These are phyloP conservation scores for Metallyticus violacea DNA, from an alignment of 2,888 invertebrate genomes.

Conservation along the genomic window DNA sequence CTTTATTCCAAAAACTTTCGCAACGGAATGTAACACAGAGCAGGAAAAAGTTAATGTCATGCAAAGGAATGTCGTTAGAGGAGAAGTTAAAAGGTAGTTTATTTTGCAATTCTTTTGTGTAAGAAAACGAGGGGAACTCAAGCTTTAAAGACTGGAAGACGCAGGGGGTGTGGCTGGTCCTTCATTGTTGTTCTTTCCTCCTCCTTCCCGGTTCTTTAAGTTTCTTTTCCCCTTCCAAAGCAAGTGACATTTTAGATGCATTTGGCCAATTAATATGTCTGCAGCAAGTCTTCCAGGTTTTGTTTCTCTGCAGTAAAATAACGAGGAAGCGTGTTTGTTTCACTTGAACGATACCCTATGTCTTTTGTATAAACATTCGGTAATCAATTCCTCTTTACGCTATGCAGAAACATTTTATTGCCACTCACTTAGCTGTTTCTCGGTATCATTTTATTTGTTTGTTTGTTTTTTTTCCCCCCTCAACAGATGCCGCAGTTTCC, in stretches of 20 bases:
- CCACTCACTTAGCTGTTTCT: no score
- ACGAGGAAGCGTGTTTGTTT: no score
- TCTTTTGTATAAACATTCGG: no score
- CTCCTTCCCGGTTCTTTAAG: not conserved
- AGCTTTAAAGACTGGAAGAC: not conserved
- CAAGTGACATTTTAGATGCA: not conserved
- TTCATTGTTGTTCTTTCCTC: not conserved
- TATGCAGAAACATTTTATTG: no score
- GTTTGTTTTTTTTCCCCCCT: no score
- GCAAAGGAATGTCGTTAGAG: not conserved
- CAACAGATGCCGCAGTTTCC: no score
- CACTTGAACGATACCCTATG: no score
- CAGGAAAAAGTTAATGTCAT: not conserved
- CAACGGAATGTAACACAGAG: no score
- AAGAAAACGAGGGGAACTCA: not conserved
- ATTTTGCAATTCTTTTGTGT: not conserved
- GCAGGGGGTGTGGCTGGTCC: not conserved
- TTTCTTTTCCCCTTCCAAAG: not conserved
- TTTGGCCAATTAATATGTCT: not conserved
- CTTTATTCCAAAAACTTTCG: no score
- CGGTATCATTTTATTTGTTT: no score
- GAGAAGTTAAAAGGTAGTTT: not conserved
- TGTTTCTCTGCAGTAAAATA: not conserved
- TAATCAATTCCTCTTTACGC: no score
- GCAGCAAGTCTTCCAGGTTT: not conserved